phyloP scores from a whole-genome alignment of 2,888 invertebrate genomes.

The Tortrix viridana region DNA sequence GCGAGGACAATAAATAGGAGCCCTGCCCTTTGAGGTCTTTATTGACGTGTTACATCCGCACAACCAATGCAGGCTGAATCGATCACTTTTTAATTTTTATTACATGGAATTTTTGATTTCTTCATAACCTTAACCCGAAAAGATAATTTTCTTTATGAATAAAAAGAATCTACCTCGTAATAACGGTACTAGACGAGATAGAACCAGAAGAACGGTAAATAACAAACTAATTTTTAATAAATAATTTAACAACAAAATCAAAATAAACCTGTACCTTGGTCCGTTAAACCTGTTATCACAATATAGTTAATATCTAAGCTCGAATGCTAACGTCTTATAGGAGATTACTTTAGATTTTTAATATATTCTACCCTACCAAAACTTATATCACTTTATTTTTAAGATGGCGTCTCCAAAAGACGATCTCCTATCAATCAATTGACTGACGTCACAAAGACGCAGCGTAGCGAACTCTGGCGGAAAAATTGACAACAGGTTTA shows the following conservation, averaged over 20 bases:
- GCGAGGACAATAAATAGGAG: conserved; percentile 63
- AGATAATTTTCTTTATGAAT: conserved; percentile 37
- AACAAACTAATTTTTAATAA: conserved; percentile 70
- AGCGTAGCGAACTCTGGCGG: conserved; percentile 64
- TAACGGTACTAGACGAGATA: conserved; percentile 72
- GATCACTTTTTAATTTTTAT: conserved; percentile 64
- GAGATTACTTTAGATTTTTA: conserved; percentile 82
- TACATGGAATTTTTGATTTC: conserved; percentile 45
- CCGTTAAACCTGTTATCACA: conserved; percentile 89
- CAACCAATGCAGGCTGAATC: conserved; percentile 72
- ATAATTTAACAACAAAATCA: conserved; percentile 61
- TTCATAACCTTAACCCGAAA: conserved; percentile 40
- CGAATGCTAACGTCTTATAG: conserved; percentile 69
- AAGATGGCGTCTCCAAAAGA: conserved; percentile 84
- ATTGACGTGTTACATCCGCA: conserved; percentile 84
- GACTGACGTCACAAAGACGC: conserved; percentile 83
- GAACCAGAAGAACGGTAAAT: conserved; percentile 74
- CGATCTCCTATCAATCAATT: conserved; percentile 80
- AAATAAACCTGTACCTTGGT: conserved; percentile 89
- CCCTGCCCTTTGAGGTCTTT: conserved; percentile 76
- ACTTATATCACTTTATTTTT: conserved; percentile 84
- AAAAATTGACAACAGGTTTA: conserved; percentile 40
- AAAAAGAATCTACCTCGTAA: conserved; percentile 52
- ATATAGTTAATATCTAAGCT: conserved; percentile 71
- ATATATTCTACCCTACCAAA: conserved; percentile 84